phyloP scores from a whole-genome alignment of 2,888 invertebrate species.

The Embidobia sp. region DNA sequence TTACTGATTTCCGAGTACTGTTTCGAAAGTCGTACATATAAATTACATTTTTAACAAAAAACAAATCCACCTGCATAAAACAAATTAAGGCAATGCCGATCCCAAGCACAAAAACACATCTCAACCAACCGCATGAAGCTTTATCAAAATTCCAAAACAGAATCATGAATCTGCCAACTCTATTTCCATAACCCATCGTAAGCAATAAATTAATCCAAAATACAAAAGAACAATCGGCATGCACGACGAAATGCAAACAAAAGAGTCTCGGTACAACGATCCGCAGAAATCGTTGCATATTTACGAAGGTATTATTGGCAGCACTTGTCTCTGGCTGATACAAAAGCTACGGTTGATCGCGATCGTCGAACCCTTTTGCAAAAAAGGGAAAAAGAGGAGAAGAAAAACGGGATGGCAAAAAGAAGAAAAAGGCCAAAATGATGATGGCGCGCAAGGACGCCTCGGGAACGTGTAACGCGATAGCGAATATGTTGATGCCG shows the following conservation, averaged over 20 bases:
- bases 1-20: too few species aligned
- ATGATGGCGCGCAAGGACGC: constrained; percentile 55
- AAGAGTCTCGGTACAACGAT: constrained; percentile 5
- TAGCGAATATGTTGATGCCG: constrained; percentile 56
- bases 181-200: constrained; percentile 20
- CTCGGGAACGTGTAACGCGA: constrained; percentile 51
- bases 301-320: constrained; percentile 44
- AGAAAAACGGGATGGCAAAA: constrained; percentile 31
- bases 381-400: constrained; percentile 41
- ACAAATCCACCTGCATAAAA: too few species aligned
- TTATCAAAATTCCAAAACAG: too few species aligned
- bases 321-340: constrained; percentile 50
- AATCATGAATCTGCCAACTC: background rate
- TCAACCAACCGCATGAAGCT: too few species aligned
- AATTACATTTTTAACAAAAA: too few species aligned
- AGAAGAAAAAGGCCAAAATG: constrained; percentile 49
- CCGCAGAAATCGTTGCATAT: constrained; percentile 42
- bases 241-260: constrained; percentile 14
- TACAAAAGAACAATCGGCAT: constrained; percentile 20
- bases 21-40: too few species aligned
- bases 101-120: too few species aligned
- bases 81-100: too few species aligned
- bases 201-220: constrained; percentile 18
- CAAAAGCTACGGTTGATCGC: constrained; percentile 49
- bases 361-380: constrained; percentile 61